Conservation (phyloP, 2,113 vertebrate genomes). For the human (Homo sapiens) region DNA sequence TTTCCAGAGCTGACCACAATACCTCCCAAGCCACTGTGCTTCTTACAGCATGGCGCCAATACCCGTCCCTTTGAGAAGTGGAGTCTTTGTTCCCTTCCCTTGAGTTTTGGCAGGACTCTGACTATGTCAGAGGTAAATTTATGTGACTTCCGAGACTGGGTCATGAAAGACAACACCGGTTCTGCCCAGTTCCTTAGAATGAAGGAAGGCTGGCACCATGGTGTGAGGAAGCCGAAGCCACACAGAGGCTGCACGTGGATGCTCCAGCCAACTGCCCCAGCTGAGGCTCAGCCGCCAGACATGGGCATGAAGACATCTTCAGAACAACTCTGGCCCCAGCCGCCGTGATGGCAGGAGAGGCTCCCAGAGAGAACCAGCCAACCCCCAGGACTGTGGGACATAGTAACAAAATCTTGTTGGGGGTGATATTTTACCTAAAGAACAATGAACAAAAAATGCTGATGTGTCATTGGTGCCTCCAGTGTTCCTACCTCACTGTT, state of each 20-base stretch:
- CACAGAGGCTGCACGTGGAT: neutral
- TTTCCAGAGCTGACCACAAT: neutral
- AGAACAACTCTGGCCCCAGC: neutral
- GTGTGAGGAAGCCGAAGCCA: neutral
- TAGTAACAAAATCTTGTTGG: too few species aligned
- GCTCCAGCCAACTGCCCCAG: neutral
- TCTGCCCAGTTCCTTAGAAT: neutral
- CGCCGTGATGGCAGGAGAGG: fast-evolving
- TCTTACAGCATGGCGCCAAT: fast-evolving
- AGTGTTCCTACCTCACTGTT: fast-evolving
- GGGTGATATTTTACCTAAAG: too few species aligned
- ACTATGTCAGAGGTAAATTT: fast-evolving
- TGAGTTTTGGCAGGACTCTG: neutral
- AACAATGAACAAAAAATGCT: neutral
- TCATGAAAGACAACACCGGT: neutral
- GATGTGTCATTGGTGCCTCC: neutral
- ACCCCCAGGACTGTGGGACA: neutral
- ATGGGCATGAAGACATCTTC: neutral
- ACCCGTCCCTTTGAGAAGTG: fast-evolving
- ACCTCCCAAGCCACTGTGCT: neutral
- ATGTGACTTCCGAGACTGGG: neutral
- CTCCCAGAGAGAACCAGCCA: neutral
- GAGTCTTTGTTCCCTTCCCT: neutral
- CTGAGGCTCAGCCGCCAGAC: neutral
- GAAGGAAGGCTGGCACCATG: neutral